Base-by-base conservation (phyloP, 2,113 vertebrate genomes). In the Dasyurus viverrinus region DNA sequence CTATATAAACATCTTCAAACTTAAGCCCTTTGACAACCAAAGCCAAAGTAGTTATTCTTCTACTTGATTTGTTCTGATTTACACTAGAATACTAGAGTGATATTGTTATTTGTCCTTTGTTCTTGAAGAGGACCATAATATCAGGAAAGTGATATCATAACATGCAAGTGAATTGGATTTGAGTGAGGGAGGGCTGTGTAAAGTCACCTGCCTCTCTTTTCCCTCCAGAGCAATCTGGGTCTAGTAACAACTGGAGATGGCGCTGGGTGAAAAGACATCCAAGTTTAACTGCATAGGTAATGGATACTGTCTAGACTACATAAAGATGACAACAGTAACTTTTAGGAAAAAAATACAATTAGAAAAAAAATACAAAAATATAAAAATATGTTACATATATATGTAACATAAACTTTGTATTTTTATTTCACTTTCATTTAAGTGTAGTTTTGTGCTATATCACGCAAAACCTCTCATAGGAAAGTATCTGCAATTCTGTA, bases 51-150 rank as follows among this genome's bases (percentile, higher is more conserved):
- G 84, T 11, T 89, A 46, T 47, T 47, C 55, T 89, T 92, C n/a
- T 36, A 89, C 57, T n/a, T 53, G 23, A 48, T 26, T 60, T 30
- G 46, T 92, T 93, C 94, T 94, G 90, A 47, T 26, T 97, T n/a
- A 89, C 1, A 89, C 60, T 36, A 46, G 53, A 91, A 95, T 42
- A 76, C 54, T 36, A 46, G 50, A 91, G 94, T 42, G 14, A 91
- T 53, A 16, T 52, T 10, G 50, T 52, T 52, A 52, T 52, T 52
- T 52, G 50, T 52, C 10, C 50, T 52, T 52, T 52, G 50, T 52
- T 52, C 10, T 52, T 10, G 50, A 52, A 52, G 50, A 52, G 50
- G 50, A 52, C 9, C 50, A 52, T 52, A 10, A 52, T 9, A 52
- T 52, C 50, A 52, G 50, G 50, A 52, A 52, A 52, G 50, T 52